A percentile compares a stretch with the other conserved stretches of the same genome.
Evolutionary conservation across 2,113 vertebrate genomes (phyloP).

Genomic region (Cavia aperea): DNA sequence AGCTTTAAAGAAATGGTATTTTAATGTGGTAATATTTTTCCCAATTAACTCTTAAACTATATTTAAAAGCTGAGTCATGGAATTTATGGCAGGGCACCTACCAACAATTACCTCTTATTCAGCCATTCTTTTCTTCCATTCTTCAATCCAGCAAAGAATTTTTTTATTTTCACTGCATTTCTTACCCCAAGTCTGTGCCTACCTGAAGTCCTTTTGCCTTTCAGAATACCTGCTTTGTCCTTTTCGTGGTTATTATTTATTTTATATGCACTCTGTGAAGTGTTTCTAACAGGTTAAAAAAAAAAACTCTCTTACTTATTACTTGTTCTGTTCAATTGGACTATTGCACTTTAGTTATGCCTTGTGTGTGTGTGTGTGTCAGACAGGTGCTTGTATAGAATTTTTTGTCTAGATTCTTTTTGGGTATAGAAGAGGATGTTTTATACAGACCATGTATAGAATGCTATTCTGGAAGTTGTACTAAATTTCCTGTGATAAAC

Average conservation of each 20-base stretch:
- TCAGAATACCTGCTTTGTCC: background rate
- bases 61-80: conserved; percentile 1
- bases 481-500: background rate
- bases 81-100: background rate
- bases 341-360: background rate
- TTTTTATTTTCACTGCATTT: background rate
- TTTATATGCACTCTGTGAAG: background rate
- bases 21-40: conserved; percentile 3
- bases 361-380: background rate
- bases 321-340: background rate
- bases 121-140: background rate
- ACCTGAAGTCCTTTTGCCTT: background rate
- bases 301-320: background rate
- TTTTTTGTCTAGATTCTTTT: background rate
- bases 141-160: background rate
- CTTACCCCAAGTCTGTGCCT: background rate
- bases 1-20: conserved; percentile 14
- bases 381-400: background rate
- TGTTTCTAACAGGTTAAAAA: background rate
- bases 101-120: background rate
- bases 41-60: background rate
- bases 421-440: background rate
- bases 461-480: background rate
- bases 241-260: background rate
- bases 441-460: background rate